Conservation (phyloP, 2,888 invertebrate genomes). For the Agelastica alni region DNA sequence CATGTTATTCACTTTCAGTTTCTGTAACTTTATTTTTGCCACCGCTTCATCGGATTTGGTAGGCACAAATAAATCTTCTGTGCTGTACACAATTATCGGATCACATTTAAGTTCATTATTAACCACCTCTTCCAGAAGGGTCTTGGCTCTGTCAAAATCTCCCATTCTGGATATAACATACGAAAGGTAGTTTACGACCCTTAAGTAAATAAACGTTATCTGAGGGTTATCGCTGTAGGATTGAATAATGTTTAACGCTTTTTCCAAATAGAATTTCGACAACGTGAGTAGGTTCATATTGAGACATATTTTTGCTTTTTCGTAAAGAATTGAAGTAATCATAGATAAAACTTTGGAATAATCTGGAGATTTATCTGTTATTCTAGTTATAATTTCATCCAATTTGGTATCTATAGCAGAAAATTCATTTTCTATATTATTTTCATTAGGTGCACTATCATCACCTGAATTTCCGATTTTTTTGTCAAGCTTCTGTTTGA, state of each 20-base stretch:
- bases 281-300: constrained; percentile 39
- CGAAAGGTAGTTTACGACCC: constrained; percentile 64
- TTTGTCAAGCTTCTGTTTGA: constrained; percentile 10
- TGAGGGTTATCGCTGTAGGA: constrained; percentile 42
- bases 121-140: constrained; percentile 60
- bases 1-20: constrained; percentile 64
- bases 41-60: constrained; percentile 46
- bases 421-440: constrained; percentile 36
- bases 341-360: constrained; percentile 47
- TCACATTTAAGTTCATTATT: constrained; percentile 38
- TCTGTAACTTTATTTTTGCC: constrained; percentile 54
- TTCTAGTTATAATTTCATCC: constrained; percentile 33
- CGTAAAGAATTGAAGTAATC: constrained; percentile 52
- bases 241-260: constrained; percentile 44
- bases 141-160: constrained; percentile 57
- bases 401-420: constrained; percentile 34
- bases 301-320: constrained; percentile 51
- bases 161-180: constrained; percentile 63
- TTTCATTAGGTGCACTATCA: constrained; percentile 22
- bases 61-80: constrained; percentile 62
- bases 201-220: constrained; percentile 59
- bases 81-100: constrained; percentile 49
- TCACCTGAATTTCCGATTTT: constrained; percentile 29
- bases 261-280: constrained; percentile 45
- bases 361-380: constrained; percentile 31